A percentile compares a stretch with the other conserved stretches of the same genome.
These are phyloP conservation scores for Stictocephala bisonia DNA, from an alignment of 2,888 invertebrate genomes.

Conservation along the genomic window DNA sequence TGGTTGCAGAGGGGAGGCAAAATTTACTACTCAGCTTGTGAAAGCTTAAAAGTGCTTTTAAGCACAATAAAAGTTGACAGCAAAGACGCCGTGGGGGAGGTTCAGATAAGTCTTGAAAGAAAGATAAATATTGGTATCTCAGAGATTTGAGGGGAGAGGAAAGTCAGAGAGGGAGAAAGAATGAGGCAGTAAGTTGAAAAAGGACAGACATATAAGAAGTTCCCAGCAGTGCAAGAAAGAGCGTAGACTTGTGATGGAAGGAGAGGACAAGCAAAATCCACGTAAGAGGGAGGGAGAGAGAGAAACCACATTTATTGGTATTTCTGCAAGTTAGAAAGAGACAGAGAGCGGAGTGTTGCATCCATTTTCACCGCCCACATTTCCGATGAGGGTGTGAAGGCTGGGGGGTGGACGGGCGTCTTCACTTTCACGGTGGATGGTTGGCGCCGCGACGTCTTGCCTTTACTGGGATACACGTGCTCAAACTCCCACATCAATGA, in stretches of 20 bases:
- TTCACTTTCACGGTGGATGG: slow-evolving; percentile 45
- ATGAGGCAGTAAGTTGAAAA: not conserved
- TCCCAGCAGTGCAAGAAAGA: slow-evolving; percentile 11
- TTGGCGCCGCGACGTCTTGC: slow-evolving; percentile 30
- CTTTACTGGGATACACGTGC: too few relatives aligned
- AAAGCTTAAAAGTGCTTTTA: slow-evolving; percentile 48
- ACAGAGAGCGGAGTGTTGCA: slow-evolving; percentile 38
- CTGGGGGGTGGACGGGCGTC: slow-evolving; percentile 31
- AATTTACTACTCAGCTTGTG: slow-evolving; percentile 47
- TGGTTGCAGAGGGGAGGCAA: slow-evolving; percentile 22
- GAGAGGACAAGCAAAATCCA: not conserved
- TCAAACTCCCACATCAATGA: too few relatives aligned
- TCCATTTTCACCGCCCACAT: slow-evolving; percentile 40
- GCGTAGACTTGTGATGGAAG: too few relatives aligned
- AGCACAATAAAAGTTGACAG: slow-evolving; percentile 48
- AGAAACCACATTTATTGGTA: slow-evolving; percentile 22
- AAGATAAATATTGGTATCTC: slow-evolving; percentile 34
- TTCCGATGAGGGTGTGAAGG: slow-evolving; percentile 20
- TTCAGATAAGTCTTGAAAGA: slow-evolving; percentile 23
- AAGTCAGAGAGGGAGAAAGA: not conserved
- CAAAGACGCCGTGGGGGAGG: slow-evolving; percentile 30
- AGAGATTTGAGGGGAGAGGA: slow-evolving; percentile 1
- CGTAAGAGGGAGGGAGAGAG: not conserved
- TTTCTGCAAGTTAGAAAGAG: slow-evolving; percentile 20
- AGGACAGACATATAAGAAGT: not conserved